phyloP scores from a whole-genome alignment of 2,113 vertebrate genomes.

The Garra rufa region DNA sequence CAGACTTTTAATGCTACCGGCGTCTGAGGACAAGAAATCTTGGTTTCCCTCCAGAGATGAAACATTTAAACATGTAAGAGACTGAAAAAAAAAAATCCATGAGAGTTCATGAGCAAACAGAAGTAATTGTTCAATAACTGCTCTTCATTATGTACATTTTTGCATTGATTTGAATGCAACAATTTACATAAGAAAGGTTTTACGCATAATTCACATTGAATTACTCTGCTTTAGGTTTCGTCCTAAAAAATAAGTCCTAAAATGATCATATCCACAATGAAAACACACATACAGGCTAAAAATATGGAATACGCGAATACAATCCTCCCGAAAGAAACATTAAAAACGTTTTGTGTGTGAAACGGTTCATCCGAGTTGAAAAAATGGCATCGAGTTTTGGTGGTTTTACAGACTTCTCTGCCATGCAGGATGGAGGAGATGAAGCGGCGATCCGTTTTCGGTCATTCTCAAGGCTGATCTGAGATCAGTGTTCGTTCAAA shows the following conservation, averaged over 20 bases:
- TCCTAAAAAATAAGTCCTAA: constrained; percentile 7
- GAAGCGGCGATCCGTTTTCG: constrained; percentile 3
- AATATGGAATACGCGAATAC: constrained; percentile 20
- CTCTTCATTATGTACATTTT: not conserved
- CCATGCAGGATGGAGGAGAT: constrained; percentile 59
- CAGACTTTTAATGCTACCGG: constrained; percentile 41
- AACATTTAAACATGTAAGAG: not conserved
- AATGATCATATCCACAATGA: constrained; percentile 30
- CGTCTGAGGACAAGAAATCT: not conserved
- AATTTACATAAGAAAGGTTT: not conserved
- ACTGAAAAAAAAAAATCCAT: not conserved
- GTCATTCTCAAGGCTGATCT: constrained; percentile 55
- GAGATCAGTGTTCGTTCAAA: constrained; percentile 64
- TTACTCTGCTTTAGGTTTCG: not conserved
- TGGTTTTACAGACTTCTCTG: not conserved
- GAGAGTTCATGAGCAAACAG: not conserved
- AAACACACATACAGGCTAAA: constrained; percentile 14
- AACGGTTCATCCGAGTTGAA: constrained; percentile 63
- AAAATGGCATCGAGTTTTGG: constrained; percentile 50
- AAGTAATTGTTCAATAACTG: not conserved
- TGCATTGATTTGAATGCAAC: not conserved
- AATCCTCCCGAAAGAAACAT: not conserved
- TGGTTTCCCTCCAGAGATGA: not conserved
- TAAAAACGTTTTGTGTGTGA: constrained; percentile 41
- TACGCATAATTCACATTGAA: not conserved